Conservation (phyloP, 2,113 vertebrate species). For the Suncus etruscus region DNA sequence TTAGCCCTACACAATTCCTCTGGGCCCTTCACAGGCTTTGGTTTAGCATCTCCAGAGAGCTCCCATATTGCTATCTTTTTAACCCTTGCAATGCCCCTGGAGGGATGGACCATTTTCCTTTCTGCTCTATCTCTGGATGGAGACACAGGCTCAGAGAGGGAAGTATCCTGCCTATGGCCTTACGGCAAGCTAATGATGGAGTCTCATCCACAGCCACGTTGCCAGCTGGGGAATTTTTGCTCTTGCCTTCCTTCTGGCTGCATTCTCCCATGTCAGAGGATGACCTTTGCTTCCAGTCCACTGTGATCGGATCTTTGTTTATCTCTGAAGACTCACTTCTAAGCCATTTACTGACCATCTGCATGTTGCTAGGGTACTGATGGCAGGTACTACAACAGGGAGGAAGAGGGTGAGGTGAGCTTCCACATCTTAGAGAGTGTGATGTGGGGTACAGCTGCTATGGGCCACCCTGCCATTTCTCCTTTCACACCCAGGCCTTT, state of each 20-base stretch:
- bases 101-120: neutral
- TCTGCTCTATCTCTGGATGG: neutral
- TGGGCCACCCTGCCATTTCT: neutral
- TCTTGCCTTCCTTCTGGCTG: neutral
- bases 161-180: neutral
- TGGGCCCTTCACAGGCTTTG: too few relatives aligned
- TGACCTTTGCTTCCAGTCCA: too few relatives aligned
- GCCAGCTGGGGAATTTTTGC: neutral
- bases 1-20: too few relatives aligned
- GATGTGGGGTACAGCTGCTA: neutral
- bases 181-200: neutral
- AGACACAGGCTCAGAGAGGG: slow-evolving; percentile 30
- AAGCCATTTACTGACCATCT: too few relatives aligned
- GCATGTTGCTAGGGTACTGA: too few relatives aligned
- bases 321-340: too few relatives aligned
- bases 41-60: neutral
- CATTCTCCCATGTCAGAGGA: too few relatives aligned
- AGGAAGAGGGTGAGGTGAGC: neutral
- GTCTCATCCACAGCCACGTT: neutral
- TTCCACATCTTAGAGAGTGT: neutral
- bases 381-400: too few relatives aligned
- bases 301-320: too few relatives aligned
- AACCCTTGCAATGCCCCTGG: neutral
- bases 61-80: neutral
- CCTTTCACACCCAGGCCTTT: neutral